A percentile compares a stretch with the other conserved stretches of the same genome.
Conservation (phyloP, 2,113 vertebrate species). For the Stictonetta naevosa region DNA sequence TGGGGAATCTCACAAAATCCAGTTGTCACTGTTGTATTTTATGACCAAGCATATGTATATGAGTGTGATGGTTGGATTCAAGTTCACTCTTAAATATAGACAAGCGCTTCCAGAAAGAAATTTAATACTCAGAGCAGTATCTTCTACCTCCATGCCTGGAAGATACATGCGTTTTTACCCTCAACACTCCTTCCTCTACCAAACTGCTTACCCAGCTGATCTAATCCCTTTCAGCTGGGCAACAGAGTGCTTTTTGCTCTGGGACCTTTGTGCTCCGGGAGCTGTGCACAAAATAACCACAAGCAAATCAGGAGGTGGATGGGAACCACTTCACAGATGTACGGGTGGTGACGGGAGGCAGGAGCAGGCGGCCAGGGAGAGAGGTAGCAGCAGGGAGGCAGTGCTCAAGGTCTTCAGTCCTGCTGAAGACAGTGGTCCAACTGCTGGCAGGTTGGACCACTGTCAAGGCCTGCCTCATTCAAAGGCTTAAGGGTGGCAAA, state of each 20-base stretch:
- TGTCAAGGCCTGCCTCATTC: background rate
- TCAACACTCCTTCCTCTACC: background rate
- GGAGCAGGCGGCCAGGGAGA: background rate
- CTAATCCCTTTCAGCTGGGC: background rate
- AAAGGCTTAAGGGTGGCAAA: background rate
- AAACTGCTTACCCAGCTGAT: background rate
- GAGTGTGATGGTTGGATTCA: background rate
- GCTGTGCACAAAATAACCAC: background rate
- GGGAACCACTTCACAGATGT: accelerated
- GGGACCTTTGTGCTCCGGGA: background rate
- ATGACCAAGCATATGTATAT: background rate
- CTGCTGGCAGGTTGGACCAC: background rate
- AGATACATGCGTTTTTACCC: background rate
- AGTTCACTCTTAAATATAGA: accelerated
- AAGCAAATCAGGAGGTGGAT: background rate
- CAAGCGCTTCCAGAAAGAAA: background rate
- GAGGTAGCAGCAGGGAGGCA: background rate
- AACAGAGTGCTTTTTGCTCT: background rate
- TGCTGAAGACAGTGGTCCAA: background rate
- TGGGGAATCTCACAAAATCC: background rate
- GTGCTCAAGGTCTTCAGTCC: background rate
- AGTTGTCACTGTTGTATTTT: background rate
- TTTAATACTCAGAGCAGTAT: background rate
- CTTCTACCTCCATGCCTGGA: background rate
- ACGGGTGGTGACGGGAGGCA: background rate